These are phyloP conservation scores for Andrena haemorrhoa DNA, from an alignment of 2,888 invertebrate genomes.

Conservation along the genomic window DNA sequence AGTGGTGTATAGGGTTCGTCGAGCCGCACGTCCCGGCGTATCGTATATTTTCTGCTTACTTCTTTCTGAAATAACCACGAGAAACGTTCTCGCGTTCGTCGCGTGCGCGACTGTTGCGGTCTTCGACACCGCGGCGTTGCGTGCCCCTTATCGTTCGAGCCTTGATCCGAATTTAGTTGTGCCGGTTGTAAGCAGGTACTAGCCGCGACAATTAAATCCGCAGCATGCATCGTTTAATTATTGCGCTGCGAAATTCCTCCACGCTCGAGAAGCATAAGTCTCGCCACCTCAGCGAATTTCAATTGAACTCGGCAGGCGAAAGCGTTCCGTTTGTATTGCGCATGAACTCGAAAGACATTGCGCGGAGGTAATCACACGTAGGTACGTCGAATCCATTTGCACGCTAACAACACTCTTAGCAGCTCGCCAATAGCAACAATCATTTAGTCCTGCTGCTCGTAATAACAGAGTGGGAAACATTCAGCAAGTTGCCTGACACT, in stretches of 20 bases:
- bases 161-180: slow-evolving; percentile 48
- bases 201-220: background rate
- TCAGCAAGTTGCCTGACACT: slow-evolving; percentile 28
- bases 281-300: slow-evolving; percentile 1
- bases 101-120: slow-evolving; percentile 17
- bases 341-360: background rate
- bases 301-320: background rate
- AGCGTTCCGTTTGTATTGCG: background rate
- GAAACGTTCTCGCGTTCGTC: slow-evolving; percentile 16
- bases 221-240: slow-evolving; percentile 24
- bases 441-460: slow-evolving; percentile 21
- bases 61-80: background rate
- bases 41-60: background rate
- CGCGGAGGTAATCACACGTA: background rate
- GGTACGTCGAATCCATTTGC: background rate
- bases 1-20: background rate
- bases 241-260: background rate
- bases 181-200: background rate
- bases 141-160: slow-evolving; percentile 54
- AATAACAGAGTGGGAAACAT: slow-evolving; percentile 37
- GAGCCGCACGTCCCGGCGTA: background rate
- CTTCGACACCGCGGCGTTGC: slow-evolving; percentile 40
- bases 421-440: slow-evolving; percentile 26
- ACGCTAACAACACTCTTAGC: slow-evolving; percentile 8
- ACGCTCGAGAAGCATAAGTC: background rate